Evolutionary conservation across 2,888 invertebrate species (phyloP), one percentile per base, ranked within the genome.

Genomic region (Ypsolopha scabrella): DNA sequence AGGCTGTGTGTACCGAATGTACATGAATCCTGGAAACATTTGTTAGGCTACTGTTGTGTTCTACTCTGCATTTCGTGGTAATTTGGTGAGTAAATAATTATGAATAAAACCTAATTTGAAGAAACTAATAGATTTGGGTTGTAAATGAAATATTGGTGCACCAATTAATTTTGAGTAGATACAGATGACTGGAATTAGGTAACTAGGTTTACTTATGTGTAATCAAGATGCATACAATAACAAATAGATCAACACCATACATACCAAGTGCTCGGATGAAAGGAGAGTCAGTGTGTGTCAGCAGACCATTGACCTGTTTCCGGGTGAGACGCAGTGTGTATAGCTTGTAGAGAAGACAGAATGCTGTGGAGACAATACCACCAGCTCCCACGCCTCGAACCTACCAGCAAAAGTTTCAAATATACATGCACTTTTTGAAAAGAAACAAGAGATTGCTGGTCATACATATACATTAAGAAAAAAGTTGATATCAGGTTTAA

Each of bases 301-400:
- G 91, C 56, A 99, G 91, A 52, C 97, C 97, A 70, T 96, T 97
- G 58, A 99, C 90, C 82, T 99, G 99, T 80, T 99, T 99, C 57
- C 98, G 90, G n/a, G 99, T 99, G 60, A 99, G 88, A 63, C 95
- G 93, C 64, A 99, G 87, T 0, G 99, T 99, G 83, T 97, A 99
- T 57, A 99, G 87, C 82, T 99, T 99, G 86, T 98, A 99, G 37
- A 99, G 90, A n/a, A 99, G 89, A 77, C 99, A 99, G 82, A 95
- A 99, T 0, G 99, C 99, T 54, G 99, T 98, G n/a, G 98, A 98
- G 14, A 99, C 99, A 55, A 99, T 99, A 49, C 99, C 99, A 51
- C 99, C 99, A 41, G 99, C 99, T 41, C 99, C 99, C 36, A 99
- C 99, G 35, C 99, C 99, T 58, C 99, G 91, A 6, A 98, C 96